A percentile compares a stretch with the other conserved stretches of the same genome.
Conservation (phyloP, 2,797 vertebrate species). For the Peromyscus aztecus region DNA sequence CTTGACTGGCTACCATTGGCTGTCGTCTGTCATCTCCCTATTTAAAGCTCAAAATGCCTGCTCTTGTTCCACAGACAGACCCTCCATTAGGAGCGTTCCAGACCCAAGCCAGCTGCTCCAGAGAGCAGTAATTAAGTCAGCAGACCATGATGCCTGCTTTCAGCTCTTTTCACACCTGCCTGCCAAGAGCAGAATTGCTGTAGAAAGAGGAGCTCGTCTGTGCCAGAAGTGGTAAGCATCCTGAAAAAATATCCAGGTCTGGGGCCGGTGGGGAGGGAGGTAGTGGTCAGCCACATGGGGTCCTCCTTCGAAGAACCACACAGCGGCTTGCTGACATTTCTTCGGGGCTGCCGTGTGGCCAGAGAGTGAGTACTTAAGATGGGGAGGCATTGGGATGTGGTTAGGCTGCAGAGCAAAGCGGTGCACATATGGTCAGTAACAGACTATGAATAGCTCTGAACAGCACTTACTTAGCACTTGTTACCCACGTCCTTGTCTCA, state of each 20-base stretch:
- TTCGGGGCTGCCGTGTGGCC: not conserved
- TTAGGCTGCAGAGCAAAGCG: not conserved
- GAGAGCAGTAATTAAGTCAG: slow-evolving; percentile 68
- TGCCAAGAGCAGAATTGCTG: slow-evolving; percentile 41
- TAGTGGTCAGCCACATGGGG: not conserved
- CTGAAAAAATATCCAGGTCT: slow-evolving; percentile 3
- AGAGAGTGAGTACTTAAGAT: not conserved
- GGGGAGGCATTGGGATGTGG: not conserved
- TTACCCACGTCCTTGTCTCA: rapidly evolving
- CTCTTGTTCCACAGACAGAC: slow-evolving; percentile 46
- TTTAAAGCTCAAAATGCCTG: slow-evolving; percentile 51
- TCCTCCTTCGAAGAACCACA: not conserved
- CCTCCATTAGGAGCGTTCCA: slow-evolving; percentile 47
- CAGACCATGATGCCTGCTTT: not conserved
- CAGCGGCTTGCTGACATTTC: not conserved
- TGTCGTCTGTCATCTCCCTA: not conserved
- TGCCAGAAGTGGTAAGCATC: not conserved
- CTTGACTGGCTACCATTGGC: not conserved
- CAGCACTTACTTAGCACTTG: rapidly evolving
- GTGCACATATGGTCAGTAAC: not conserved
- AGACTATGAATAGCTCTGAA: not conserved
- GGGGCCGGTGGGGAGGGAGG: not conserved
- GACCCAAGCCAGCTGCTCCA: not conserved
- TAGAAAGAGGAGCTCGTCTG: not conserved
- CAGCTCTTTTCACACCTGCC: slow-evolving; percentile 55